A percentile compares a stretch with the other conserved stretches of the same genome.
These are phyloP conservation scores for Cheumatopsyche charites DNA, from an alignment of 1,140 invertebrate species.

Conservation along the genomic window DNA sequence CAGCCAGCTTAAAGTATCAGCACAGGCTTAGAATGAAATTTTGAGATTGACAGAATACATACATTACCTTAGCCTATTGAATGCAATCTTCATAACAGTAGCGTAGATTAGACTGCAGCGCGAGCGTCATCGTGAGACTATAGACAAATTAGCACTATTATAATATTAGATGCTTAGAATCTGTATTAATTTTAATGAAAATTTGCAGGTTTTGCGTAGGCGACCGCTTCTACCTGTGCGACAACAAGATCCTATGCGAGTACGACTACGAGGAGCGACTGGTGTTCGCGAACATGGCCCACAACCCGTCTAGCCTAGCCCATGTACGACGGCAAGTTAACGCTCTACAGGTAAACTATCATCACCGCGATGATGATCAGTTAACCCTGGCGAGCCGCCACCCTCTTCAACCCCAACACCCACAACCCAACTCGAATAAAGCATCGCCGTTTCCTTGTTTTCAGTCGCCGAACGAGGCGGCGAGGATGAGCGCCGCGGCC, in stretches of 20 bases:
- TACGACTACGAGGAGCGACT: conserved; percentile 92
- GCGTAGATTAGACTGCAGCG: too few relatives aligned
- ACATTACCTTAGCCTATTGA: too few relatives aligned
- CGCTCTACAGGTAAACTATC: conserved; percentile 69
- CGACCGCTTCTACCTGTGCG: conserved; percentile 89
- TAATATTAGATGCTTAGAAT: too few relatives aligned
- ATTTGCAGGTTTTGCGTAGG: conserved; percentile 88
- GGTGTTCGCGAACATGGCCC: conserved; percentile 88
- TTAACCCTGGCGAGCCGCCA: conserved; percentile 9
- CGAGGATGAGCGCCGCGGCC: conserved; percentile 39
- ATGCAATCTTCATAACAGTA: too few relatives aligned
- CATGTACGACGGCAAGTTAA: conserved; percentile 87
- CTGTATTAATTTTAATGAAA: too few relatives aligned
- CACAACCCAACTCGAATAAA: not conserved
- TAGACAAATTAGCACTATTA: too few relatives aligned
- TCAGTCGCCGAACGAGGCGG: conserved; percentile 54
- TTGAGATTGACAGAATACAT: too few relatives aligned
- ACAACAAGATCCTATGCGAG: conserved; percentile 93
- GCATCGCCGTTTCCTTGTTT: not conserved
- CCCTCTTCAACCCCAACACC: not conserved
- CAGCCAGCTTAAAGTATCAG: too few relatives aligned
- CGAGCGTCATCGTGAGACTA: too few relatives aligned
- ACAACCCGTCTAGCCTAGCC: conserved; percentile 83
- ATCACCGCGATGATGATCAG: conserved; percentile 21
- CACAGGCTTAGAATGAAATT: too few relatives aligned